Evolutionary conservation across 2,113 vertebrate species (phyloP).

Genomic region (Gorilla gorilla): DNA sequence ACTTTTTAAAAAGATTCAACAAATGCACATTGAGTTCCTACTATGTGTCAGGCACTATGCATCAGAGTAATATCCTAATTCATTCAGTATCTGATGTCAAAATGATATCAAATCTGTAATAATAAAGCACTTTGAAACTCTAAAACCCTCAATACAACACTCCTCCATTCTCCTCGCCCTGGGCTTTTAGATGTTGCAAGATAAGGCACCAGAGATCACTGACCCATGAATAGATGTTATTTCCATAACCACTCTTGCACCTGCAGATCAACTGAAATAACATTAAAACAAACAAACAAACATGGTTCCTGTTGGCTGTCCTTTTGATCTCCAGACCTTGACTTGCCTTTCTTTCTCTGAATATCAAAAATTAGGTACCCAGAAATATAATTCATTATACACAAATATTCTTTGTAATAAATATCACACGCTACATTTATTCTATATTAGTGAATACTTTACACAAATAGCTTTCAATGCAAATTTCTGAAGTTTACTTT

Average conservation of each 20-base stretch:
- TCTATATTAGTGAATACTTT: background rate
- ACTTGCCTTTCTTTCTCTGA: background rate
- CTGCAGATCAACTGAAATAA: background rate
- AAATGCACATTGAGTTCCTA: background rate
- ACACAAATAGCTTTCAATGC: background rate
- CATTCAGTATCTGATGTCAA: background rate
- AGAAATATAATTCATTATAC: background rate
- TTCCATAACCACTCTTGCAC: background rate
- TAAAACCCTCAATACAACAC: background rate
- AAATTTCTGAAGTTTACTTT: background rate
- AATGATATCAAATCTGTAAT: background rate
- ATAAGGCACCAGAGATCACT: background rate
- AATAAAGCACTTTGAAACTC: background rate
- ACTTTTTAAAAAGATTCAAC: background rate
- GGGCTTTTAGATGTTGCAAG: background rate
- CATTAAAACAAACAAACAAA: background rate
- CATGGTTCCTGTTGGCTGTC: background rate
- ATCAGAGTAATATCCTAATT: background rate
- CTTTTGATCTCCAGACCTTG: background rate
- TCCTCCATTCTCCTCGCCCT: rapidly evolving
- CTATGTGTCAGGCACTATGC: background rate
- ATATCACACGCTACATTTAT: background rate
- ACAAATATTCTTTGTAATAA: background rate
- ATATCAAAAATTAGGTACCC: background rate
- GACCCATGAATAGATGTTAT: background rate